These are phyloP conservation scores for Henricia sp. DNA, from an alignment of 53 echinoderm and acorn worm genomes.

Conservation along the genomic window DNA sequence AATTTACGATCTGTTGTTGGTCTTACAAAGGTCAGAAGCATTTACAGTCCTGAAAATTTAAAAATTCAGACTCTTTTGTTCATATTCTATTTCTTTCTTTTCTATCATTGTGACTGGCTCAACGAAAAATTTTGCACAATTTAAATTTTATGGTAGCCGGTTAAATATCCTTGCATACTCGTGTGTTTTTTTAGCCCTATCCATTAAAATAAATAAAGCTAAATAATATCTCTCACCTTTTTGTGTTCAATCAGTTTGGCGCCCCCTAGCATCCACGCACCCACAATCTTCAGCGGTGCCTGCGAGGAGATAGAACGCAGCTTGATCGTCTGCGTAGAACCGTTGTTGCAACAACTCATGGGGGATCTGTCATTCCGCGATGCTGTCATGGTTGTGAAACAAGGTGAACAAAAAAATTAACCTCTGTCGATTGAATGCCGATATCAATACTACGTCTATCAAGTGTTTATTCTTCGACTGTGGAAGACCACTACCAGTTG, in stretches of 20 bases:
- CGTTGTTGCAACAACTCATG: conserved; percentile 73
- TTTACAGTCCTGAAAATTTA: background rate
- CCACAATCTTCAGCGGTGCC: conserved; percentile 53
- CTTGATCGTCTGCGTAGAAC: conserved; percentile 84
- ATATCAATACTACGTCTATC: no score
- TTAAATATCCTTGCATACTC: no score
- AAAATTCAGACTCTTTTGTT: background rate
- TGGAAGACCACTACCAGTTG: no score
- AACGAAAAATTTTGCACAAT: no score
- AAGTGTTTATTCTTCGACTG: no score
- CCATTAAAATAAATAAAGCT: no score
- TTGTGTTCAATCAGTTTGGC: conserved; percentile 56
- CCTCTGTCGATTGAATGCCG: no score
- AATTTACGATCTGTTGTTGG: conserved; percentile 60
- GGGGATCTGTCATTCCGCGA: conserved; percentile 69
- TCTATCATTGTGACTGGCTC: no score
- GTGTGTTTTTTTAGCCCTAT: no score
- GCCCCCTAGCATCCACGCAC: conserved; percentile 76
- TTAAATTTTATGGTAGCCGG: no score
- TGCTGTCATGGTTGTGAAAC: conserved; percentile 53
- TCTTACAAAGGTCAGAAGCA: conserved; percentile 68
- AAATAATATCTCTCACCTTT: background rate
- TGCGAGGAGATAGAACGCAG: conserved; percentile 68
- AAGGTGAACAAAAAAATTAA: conserved; percentile 40
- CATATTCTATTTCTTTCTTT: no score